phyloP scores from a whole-genome alignment of 2,113 vertebrate species.

The Myocastor coypus region DNA sequence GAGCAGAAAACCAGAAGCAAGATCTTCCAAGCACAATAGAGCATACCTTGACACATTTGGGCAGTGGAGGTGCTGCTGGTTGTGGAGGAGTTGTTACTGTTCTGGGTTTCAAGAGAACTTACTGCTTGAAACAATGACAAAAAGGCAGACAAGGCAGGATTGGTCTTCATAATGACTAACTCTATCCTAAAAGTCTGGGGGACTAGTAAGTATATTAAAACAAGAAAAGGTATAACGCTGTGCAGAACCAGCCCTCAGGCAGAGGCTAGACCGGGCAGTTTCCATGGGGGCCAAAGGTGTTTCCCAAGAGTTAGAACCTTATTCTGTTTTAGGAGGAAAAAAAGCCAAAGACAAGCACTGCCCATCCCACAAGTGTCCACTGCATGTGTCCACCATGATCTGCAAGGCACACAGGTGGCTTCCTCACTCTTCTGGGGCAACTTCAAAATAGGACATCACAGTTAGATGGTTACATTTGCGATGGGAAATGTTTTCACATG shows the following conservation, averaged over 20 bases:
- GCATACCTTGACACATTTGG: neutral
- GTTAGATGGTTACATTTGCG: neutral
- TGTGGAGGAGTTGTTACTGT: neutral
- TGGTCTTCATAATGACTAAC: neutral
- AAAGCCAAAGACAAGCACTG: neutral
- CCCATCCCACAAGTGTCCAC: neutral
- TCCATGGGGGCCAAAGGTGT: neutral
- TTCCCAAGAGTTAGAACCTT: neutral
- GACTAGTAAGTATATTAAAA: neutral
- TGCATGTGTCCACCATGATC: neutral
- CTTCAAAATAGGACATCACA: neutral
- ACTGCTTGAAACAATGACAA: neutral
- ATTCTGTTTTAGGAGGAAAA: conserved; percentile 47
- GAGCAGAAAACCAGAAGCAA: conserved; percentile 41
- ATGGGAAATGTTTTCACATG: neutral
- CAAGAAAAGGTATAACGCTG: neutral
- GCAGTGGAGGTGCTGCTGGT: neutral
- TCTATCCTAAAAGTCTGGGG: neutral
- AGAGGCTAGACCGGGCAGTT: neutral
- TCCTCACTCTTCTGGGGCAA: neutral
- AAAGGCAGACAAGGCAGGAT: neutral
- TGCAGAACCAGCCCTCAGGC: neutral
- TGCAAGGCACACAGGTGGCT: neutral
- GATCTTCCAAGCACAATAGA: neutral
- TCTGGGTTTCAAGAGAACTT: neutral